Percentiles rank a stretch among this genome's conserved stretches.
These are phyloP conservation scores for Hydrolagus colliei DNA, from an alignment of 2,797 vertebrate genomes.

Conservation along the genomic window DNA sequence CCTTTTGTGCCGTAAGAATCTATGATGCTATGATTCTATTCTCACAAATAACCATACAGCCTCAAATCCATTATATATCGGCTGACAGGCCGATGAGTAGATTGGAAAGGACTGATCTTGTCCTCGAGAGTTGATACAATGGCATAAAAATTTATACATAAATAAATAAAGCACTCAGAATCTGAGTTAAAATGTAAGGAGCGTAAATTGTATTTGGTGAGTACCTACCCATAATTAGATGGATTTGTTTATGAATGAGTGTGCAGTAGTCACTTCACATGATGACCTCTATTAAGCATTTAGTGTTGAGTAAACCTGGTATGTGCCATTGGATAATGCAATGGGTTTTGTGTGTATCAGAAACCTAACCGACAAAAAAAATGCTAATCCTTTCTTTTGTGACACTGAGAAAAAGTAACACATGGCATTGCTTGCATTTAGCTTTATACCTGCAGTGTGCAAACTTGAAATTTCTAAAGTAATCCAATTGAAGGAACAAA, in stretches of 20 bases:
- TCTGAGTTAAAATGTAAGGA: background rate
- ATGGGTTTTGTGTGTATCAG: too few species aligned
- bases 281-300: too few species aligned
- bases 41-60: background rate
- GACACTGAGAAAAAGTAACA: too few species aligned
- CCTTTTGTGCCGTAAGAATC: too few species aligned
- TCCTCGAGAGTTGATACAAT: background rate
- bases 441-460: background rate
- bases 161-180: background rate
- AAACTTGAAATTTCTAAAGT: background rate
- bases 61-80: background rate
- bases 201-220: background rate
- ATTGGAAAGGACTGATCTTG: background rate
- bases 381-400: too few species aligned
- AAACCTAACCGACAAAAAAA: too few species aligned
- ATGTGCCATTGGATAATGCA: too few species aligned
- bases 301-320: too few species aligned
- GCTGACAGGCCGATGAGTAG: background rate
- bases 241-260: background rate
- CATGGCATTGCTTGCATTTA: background rate
- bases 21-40: too few species aligned
- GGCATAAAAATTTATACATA: background rate
- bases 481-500: background rate
- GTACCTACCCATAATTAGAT: background rate
- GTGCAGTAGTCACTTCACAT: background rate